Evolutionary conservation across 2,888 invertebrate genomes (phyloP).

Genomic region (Epinotia bilunana): DNA sequence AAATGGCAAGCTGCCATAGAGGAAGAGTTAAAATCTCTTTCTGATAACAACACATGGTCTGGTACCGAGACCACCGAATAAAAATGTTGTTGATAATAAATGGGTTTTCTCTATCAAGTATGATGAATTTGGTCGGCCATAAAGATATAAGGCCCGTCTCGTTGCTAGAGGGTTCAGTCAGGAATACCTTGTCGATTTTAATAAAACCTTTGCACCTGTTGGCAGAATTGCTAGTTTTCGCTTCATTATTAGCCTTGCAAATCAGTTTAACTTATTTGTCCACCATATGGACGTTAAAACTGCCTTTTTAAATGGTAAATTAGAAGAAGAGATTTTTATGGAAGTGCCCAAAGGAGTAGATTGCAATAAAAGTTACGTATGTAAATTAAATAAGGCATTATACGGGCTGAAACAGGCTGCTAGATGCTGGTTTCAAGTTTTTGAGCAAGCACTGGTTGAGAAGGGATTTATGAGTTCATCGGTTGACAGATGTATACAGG

Average conservation of each 20-base stretch:
- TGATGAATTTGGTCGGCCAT: slow-evolving; percentile 1
- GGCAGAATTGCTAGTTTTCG: too few relatives aligned
- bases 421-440: slow-evolving; percentile 19
- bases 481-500: too few relatives aligned
- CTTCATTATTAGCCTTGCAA: too few relatives aligned
- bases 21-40: too few relatives aligned
- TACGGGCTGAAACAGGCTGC: slow-evolving; percentile 28
- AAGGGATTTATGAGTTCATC: too few relatives aligned
- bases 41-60: neutral
- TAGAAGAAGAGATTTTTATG: slow-evolving; percentile 19
- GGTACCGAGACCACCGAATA: neutral
- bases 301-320: neutral
- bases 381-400: slow-evolving; percentile 29
- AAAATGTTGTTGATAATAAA: slow-evolving; percentile 3
- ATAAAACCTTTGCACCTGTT: neutral
- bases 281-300: slow-evolving; percentile 37
- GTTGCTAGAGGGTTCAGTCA: too few relatives aligned
- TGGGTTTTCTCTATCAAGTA: slow-evolving; percentile 4
- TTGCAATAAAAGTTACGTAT: slow-evolving; percentile 1
- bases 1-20: too few relatives aligned
- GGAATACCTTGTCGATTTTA: neutral
- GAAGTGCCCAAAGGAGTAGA: too few relatives aligned
- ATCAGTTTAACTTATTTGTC: slow-evolving; percentile 5
- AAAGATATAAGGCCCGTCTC: neutral
- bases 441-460: slow-evolving; percentile 10